Conservation (phyloP, 2,797 vertebrate genomes). For the Alcedo quadribrachys region DNA sequence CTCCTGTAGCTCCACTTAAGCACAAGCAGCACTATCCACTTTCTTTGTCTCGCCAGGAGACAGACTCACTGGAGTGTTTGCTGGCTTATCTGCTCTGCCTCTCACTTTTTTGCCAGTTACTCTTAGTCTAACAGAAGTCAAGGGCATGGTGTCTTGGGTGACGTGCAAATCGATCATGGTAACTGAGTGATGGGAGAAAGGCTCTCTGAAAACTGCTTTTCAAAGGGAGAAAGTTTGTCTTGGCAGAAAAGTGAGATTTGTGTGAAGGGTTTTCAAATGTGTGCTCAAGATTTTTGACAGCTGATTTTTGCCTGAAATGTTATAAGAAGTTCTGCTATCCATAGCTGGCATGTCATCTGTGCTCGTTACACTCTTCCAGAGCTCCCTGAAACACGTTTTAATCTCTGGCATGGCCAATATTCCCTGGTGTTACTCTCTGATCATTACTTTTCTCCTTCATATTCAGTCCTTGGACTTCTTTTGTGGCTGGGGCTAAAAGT, state of each 20-base stretch:
- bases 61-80: neutral
- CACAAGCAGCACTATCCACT: neutral
- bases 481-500: neutral
- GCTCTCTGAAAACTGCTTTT: neutral
- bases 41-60: neutral
- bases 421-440: neutral
- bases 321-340: neutral
- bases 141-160: neutral
- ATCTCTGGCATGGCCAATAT: neutral
- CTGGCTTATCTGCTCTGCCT: neutral
- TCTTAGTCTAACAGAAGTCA: neutral
- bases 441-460: neutral
- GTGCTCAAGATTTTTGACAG: constrained; percentile 19
- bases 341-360: neutral
- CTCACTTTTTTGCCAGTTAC: neutral
- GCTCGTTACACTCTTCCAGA: neutral
- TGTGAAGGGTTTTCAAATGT: neutral
- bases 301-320: neutral
- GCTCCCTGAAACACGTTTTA: neutral
- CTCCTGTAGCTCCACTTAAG: neutral
- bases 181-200: neutral
- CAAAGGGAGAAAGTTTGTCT: constrained; percentile 8
- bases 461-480: neutral
- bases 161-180: neutral
- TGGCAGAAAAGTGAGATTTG: constrained; percentile 10